Percentiles rank a stretch among this genome's conserved stretches.
Conservation (phyloP, 2,888 invertebrate genomes). For the Drosophila atripex region DNA sequence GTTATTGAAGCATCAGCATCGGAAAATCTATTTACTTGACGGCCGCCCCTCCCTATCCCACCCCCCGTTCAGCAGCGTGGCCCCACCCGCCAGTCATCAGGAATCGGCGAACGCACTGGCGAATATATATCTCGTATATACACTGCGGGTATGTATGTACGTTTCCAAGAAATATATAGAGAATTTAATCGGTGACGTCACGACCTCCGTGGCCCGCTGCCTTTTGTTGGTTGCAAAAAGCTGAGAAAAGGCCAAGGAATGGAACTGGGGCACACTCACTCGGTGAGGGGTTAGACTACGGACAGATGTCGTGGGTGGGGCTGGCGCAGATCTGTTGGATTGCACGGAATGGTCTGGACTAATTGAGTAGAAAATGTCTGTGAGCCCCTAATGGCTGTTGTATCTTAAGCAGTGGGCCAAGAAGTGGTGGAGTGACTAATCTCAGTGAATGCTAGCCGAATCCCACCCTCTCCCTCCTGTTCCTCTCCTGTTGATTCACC, state of each 20-base stretch:
- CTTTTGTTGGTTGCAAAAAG: constrained; percentile 51
- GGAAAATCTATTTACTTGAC: constrained; percentile 62
- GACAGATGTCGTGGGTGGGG: constrained; percentile 8
- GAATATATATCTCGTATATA: not conserved
- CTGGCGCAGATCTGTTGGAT: not conserved
- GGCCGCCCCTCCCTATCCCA: not conserved
- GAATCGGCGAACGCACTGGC: not conserved
- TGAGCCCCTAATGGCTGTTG: not conserved
- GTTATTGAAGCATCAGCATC: constrained; percentile 63
- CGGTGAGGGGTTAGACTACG: not conserved
- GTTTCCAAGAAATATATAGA: constrained; percentile 9
- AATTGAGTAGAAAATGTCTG: not conserved
- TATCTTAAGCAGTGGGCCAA: not conserved
- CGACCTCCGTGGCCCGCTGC: constrained; percentile 52
- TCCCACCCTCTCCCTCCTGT: not conserved
- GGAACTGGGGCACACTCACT: constrained; percentile 29
- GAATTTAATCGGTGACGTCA: constrained; percentile 54
- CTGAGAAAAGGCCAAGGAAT: constrained; percentile 24
- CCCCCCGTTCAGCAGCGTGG: not conserved
- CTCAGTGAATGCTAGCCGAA: not conserved
- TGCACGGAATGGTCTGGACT: not conserved
- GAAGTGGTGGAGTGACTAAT: not conserved
- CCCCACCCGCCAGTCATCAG: not conserved
- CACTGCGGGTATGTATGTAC: not conserved
- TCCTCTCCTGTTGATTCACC: not conserved